phyloP scores from a whole-genome alignment of 2,113 vertebrate genomes.

The Tricholaema leucomelas region DNA sequence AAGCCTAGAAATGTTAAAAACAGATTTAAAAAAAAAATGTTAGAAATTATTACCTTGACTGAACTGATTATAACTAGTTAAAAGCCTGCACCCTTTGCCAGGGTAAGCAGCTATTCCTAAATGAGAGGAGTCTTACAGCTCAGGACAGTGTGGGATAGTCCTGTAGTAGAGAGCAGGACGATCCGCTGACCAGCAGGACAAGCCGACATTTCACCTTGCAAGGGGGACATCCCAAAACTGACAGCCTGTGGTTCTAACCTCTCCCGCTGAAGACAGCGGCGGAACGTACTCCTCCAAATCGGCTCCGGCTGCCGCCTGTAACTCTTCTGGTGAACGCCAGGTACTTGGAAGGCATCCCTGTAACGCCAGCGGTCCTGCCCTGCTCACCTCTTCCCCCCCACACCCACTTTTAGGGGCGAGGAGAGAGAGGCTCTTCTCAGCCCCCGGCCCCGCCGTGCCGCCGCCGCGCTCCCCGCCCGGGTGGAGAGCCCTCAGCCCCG shows the following conservation, averaged over 20 bases:
- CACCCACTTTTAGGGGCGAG: background rate
- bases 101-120: accelerated
- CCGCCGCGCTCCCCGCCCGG: background rate
- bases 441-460: background rate
- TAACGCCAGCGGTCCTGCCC: background rate
- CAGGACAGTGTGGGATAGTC: background rate
- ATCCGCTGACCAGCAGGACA: too few species aligned
- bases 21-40: background rate
- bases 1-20: background rate
- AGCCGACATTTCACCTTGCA: background rate
- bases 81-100: background rate
- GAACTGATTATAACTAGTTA: background rate
- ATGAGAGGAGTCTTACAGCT: accelerated
- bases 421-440: too few species aligned
- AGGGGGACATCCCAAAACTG: background rate
- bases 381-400: background rate
- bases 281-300: background rate
- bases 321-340: background rate
- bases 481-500: background rate
- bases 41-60: background rate
- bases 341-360: accelerated
- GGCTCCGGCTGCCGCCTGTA: accelerated
- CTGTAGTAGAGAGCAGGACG: accelerated
- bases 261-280: background rate
- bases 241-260: accelerated